Evolutionary conservation across 2,797 vertebrate genomes (phyloP), one percentile per base, ranked within the genome.

Genomic region (Channallabes apus): DNA sequence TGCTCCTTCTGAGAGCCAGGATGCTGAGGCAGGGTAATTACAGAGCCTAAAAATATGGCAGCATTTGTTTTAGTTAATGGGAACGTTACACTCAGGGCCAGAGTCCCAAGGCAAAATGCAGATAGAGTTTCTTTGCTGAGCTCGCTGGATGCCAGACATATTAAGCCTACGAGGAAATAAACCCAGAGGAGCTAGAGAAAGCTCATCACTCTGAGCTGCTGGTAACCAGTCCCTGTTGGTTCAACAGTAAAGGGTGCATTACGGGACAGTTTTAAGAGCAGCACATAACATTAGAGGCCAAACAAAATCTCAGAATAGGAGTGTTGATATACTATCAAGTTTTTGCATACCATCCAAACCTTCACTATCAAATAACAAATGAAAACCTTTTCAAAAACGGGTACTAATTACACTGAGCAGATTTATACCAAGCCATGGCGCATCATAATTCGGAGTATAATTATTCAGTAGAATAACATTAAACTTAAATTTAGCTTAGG

Each of bases 41-140:
- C 90, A 91, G 59, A 85, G 89, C 93, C 95, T 96, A 95, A 96
- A 96, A 96, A 95, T 95, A 95, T 84, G 82, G 86, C 86, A 88
- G 93, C 94, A 95, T 95, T 95, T 95, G 94, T 94, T 94, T 94
- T 92, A 93, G 92, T 90, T 92, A 94, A 92, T 93, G 92, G 93
- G 92, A 94, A 92, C 91, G 90, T 87, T 92, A 92, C 83, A 92
- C 84, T 83, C 90, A 91, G 91, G 83, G 92, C 83, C 87, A 81
- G 83, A 86, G 86, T 83, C 88, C 86, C 35, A 59, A 88, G 89
- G 93, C 86, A 89, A 85, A 89, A 88, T 85, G 88, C 64, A 51
- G 93, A 94, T 96, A 91, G 89, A 85, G 89, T 95, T 96, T 96
- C 95, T 83, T 75, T 95, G 95, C 94, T 94, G 94, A 94, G 93